Conservation (phyloP, 2,888 invertebrate genomes). For the Drosophila recens region DNA sequence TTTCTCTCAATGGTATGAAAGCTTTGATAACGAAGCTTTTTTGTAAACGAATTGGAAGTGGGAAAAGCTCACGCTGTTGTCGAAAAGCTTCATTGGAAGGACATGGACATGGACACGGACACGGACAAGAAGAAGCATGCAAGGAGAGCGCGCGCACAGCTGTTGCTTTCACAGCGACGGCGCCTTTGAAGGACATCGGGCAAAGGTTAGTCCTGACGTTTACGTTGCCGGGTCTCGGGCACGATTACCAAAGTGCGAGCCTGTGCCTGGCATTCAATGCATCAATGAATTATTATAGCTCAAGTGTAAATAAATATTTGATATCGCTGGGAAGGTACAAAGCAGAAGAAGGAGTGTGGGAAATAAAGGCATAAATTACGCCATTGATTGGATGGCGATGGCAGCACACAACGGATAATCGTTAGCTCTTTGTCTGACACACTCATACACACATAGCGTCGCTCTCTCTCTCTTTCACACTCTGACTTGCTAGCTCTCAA, state of each 20-base stretch:
- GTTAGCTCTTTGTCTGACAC: constrained; percentile 34
- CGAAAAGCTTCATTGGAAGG: constrained; percentile 51
- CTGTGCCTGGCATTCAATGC: constrained; percentile 72
- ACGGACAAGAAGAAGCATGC: constrained; percentile 1
- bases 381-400: constrained; percentile 62
- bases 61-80: constrained; percentile 47
- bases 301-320: constrained; percentile 77
- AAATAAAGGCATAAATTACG: constrained; percentile 66
- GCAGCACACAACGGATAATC: constrained; percentile 57
- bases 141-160: constrained; percentile 67
- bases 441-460: constrained; percentile 20
- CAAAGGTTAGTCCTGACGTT: constrained; percentile 80
- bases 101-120: constrained; percentile 27
- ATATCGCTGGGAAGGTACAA: constrained; percentile 56
- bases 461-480: constrained; percentile 8
- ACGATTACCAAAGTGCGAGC: constrained; percentile 62
- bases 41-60: constrained; percentile 56
- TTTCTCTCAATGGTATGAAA: constrained; percentile 15
- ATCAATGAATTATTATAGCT: constrained; percentile 78
- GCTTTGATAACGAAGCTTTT: constrained; percentile 72
- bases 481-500: constrained; percentile 12
- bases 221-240: constrained; percentile 74
- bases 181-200: constrained; percentile 75
- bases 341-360: constrained; percentile 3
- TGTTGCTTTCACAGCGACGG: constrained; percentile 79